Evolutionary conservation across 2,113 vertebrate genomes (phyloP), one percentile per base, ranked within the genome.

Genomic region (Pantherophis guttatus): DNA sequence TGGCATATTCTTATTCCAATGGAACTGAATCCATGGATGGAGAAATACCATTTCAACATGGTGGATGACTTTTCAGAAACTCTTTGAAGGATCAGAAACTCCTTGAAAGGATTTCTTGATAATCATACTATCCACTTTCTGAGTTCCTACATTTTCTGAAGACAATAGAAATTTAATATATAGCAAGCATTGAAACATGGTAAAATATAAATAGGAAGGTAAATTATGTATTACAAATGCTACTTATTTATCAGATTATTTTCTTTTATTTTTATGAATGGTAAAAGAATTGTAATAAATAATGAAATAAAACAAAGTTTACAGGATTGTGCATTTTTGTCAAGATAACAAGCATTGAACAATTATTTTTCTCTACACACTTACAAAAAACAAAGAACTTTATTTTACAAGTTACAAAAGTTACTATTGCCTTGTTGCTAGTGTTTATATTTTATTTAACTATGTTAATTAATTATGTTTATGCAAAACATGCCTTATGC

Each of bases 391-490:
- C 15, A 88, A 54, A 19, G 19, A 55, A 88, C 7, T n/a, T 52
- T 9, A 11, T 92, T 81, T 65, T 13, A 93, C n/a, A 87, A 92
- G 1, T 33, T 87, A 89, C 13, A 29, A 90, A 93, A 93, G 50
- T 12, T 87, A 44, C 19, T 12, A 93, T 88, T 62, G 29, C 4
- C 24, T 44, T 6, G n/a, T 15, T 85, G 89, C 23, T 59, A 8
- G 0, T 52, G 54, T 75, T 57, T 86, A 5, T 1, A 26, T 24
- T 81, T 87, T 3, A 55, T 29, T 29, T 93, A 33, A 50, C 44
- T 91, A 88, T n/a, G 91, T 91, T 92, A 8, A 65, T 50, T 75
- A 75, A 75, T 87, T 58, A 90, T 88, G 9, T 92, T 90, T 39
- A n/a, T 1, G 0, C 70, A 57, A 91, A 86, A 26, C 54, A 26